Conservation (phyloP, 2,888 invertebrate genomes). For the Pheosia gnoma region DNA sequence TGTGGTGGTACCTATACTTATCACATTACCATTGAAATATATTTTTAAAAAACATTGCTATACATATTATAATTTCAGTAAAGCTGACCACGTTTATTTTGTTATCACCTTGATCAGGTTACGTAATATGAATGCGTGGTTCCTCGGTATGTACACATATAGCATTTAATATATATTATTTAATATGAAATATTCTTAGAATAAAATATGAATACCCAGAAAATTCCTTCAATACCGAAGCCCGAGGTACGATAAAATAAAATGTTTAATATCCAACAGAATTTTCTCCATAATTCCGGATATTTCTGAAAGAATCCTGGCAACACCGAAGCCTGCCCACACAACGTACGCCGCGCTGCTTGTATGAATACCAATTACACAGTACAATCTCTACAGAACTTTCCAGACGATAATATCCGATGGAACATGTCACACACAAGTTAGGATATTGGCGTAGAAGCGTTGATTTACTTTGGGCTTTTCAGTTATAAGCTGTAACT, state of each 20-base stretch:
- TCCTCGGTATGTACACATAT: too few relatives aligned
- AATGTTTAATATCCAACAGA: not conserved
- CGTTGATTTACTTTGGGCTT: not conserved
- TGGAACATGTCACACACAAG: slow-evolving; percentile 12
- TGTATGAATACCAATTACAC: slow-evolving; percentile 44
- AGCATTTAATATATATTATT: too few relatives aligned
- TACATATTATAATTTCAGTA: too few relatives aligned
- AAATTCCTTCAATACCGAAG: not conserved
- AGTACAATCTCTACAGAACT: slow-evolving; percentile 33
- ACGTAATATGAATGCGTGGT: too few relatives aligned
- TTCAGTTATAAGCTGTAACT: too few relatives aligned
- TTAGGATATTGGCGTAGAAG: slow-evolving; percentile 7
- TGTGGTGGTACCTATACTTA: too few relatives aligned
- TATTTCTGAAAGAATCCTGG: not conserved
- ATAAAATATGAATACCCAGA: too few relatives aligned
- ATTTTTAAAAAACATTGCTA: too few relatives aligned
- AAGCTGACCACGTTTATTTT: too few relatives aligned
- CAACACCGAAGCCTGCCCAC: slow-evolving; percentile 2
- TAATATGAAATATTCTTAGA: too few relatives aligned
- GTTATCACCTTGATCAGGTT: too few relatives aligned
- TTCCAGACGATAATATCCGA: slow-evolving; percentile 42
- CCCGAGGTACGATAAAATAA: not conserved
- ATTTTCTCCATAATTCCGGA: not conserved
- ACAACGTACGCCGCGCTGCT: not conserved
- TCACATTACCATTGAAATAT: too few relatives aligned